A percentile compares a stretch with the other conserved stretches of the same genome.
Conservation (phyloP, 1,140 invertebrate species). For the Leptinotarsa lineolata region DNA sequence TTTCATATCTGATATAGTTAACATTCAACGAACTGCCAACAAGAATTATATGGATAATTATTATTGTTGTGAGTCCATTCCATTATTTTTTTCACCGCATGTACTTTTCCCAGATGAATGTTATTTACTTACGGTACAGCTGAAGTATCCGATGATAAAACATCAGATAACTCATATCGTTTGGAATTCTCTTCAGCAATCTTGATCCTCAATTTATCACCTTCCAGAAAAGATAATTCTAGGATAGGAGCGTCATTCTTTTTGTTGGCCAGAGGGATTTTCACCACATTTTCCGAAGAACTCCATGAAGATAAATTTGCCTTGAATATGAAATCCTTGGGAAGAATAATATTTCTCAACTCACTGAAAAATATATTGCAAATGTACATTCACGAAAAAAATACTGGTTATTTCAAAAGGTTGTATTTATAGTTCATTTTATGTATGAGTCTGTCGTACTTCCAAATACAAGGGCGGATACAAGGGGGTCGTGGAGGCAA, state of each 20-base stretch:
- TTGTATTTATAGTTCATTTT: too few species aligned
- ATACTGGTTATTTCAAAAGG: not conserved
- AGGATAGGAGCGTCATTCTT: slow-evolving; percentile 21
- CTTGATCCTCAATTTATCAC: slow-evolving; percentile 31
- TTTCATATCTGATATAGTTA: too few species aligned
- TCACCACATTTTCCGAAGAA: not conserved
- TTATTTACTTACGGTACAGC: slow-evolving; percentile 22
- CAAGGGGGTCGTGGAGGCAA: too few species aligned
- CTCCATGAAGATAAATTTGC: not conserved
- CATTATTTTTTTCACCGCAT: too few species aligned
- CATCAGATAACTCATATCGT: slow-evolving; percentile 37
- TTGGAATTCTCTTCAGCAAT: slow-evolving; percentile 34
- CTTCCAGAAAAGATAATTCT: slow-evolving; percentile 16
- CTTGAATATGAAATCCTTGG: not conserved
- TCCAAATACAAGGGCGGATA: too few species aligned
- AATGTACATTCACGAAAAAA: not conserved
- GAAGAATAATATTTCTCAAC: not conserved
- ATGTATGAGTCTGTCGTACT: too few species aligned
- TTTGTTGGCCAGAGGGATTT: slow-evolving; percentile 23
- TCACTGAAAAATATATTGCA: not conserved
- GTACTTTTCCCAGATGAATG: too few species aligned
- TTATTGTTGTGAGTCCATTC: not conserved
- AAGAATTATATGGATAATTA: not conserved
- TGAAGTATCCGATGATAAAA: slow-evolving; percentile 30
- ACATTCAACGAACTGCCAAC: too few species aligned